Conservation (phyloP, 2,113 vertebrate genomes). For the Dipodomys ordii region DNA sequence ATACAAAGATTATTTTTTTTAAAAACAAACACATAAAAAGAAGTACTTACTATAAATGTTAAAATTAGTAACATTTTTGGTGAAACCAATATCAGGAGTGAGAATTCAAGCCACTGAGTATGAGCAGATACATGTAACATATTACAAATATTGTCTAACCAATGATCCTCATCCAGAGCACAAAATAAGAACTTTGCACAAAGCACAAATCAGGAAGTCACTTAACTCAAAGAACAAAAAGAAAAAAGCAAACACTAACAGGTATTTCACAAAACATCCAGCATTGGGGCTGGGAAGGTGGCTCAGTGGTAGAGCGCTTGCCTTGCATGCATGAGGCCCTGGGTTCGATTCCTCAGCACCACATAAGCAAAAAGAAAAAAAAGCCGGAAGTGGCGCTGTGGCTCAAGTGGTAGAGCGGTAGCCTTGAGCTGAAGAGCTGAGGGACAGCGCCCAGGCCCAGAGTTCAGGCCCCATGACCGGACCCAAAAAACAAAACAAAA, state of each 20-base stretch:
- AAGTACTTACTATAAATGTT: background rate
- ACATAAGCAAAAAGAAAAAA: too few relatives aligned
- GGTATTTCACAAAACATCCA: background rate
- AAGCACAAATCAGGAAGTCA: constrained; percentile 1
- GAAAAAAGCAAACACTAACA: background rate
- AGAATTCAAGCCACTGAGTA: constrained; percentile 23
- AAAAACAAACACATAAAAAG: constrained; percentile 23
- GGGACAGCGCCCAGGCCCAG: too few relatives aligned
- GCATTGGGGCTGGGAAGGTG: too few relatives aligned
- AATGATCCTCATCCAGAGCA: background rate
- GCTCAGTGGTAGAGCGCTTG: too few relatives aligned
- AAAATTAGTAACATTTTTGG: constrained; percentile 9
- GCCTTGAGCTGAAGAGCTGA: too few relatives aligned
- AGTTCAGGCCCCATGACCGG: too few relatives aligned
- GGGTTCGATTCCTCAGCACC: too few relatives aligned
- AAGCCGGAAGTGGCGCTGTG: too few relatives aligned
- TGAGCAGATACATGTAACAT: background rate
- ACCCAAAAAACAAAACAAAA: background rate
- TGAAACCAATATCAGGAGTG: background rate
- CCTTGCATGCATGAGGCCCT: too few relatives aligned
- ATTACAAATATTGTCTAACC: background rate
- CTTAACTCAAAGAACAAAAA: background rate
- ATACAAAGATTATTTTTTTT: background rate
- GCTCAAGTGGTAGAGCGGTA: too few relatives aligned
- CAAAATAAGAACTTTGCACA: background rate